These are phyloP conservation scores for Hirudinaria manillensis DNA, from an alignment of 2,888 invertebrate species.

Conservation along the genomic window DNA sequence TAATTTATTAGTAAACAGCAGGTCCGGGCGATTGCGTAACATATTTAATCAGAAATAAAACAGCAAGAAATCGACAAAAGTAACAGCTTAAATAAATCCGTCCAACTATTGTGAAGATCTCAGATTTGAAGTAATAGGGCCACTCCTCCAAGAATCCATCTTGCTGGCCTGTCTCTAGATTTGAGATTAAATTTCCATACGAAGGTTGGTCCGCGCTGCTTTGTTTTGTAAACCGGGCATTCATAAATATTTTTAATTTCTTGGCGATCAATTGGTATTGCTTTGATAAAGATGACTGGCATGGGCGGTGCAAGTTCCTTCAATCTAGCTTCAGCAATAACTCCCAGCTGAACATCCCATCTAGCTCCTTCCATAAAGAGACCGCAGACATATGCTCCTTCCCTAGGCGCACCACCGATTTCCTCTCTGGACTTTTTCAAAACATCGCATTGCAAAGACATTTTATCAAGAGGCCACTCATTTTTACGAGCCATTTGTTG, in stretches of 20 bases:
- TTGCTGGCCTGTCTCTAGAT: slow-evolving; percentile 86
- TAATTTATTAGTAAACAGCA: no score
- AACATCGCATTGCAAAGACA: slow-evolving; percentile 93
- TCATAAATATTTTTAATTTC: slow-evolving; percentile 88
- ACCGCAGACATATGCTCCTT: slow-evolving; percentile 89
- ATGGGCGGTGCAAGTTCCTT: slow-evolving; percentile 86
- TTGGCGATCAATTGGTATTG: slow-evolving; percentile 76
- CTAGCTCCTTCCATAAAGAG: slow-evolving; percentile 86
- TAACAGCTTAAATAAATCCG: no score
- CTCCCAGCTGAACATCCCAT: slow-evolving; percentile 84
- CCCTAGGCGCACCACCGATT: slow-evolving; percentile 70
- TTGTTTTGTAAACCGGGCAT: slow-evolving; percentile 91
- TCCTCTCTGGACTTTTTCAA: slow-evolving; percentile 93
- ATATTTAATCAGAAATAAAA: no score
- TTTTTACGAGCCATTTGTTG: slow-evolving; percentile 89
- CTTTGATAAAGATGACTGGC: slow-evolving; percentile 88
- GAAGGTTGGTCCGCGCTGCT: slow-evolving; percentile 84
- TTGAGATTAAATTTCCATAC: slow-evolving; percentile 95
- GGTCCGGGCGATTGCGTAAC: no score
- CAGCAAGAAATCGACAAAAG: no score
- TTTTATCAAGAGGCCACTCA: slow-evolving; percentile 87
- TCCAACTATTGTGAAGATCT: not conserved
- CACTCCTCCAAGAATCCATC: slow-evolving; percentile 91
- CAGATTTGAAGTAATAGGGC: slow-evolving; percentile 63
- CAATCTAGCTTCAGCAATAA: slow-evolving; percentile 81